These are phyloP conservation scores for Stomorhina lunata DNA, from an alignment of 2,888 invertebrate genomes.

Conservation along the genomic window DNA sequence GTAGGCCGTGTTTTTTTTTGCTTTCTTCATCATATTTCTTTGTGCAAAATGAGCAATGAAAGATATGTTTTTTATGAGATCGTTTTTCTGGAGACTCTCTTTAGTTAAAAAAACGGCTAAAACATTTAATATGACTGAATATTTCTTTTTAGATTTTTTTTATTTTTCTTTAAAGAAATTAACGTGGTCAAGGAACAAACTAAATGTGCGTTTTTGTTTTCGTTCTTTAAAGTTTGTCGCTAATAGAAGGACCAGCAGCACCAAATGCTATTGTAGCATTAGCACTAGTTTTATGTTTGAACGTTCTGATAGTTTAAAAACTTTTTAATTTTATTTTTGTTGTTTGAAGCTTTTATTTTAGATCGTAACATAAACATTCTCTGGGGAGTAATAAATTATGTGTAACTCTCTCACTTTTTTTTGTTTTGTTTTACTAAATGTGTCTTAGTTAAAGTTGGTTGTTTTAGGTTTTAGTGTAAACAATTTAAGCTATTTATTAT, in stretches of 20 bases:
- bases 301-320: constrained; percentile 19
- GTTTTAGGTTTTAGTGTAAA: constrained; percentile 46
- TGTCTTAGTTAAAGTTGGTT: too few species aligned
- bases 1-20: constrained; percentile 8
- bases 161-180: constrained; percentile 41
- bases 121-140: constrained; percentile 53
- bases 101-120: constrained; percentile 18
- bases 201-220: constrained; percentile 47
- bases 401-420: constrained; percentile 63
- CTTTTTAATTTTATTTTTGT: constrained; percentile 56
- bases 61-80: constrained; percentile 62
- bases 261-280: constrained; percentile 18
- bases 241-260: constrained; percentile 22
- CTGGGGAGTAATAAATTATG: constrained; percentile 68
- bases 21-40: constrained; percentile 45
- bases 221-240: neutral
- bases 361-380: constrained; percentile 67
- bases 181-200: constrained; percentile 59
- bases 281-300: constrained; percentile 32
- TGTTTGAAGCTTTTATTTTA: constrained; percentile 48
- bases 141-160: constrained; percentile 6
- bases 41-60: constrained; percentile 59
- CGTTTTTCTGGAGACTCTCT: constrained; percentile 56
- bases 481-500: constrained; percentile 59
- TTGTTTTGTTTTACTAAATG: constrained; percentile 40